Base-by-base conservation (phyloP, 92 coral and sea anemone genomes). In the Bergia sp. region DNA sequence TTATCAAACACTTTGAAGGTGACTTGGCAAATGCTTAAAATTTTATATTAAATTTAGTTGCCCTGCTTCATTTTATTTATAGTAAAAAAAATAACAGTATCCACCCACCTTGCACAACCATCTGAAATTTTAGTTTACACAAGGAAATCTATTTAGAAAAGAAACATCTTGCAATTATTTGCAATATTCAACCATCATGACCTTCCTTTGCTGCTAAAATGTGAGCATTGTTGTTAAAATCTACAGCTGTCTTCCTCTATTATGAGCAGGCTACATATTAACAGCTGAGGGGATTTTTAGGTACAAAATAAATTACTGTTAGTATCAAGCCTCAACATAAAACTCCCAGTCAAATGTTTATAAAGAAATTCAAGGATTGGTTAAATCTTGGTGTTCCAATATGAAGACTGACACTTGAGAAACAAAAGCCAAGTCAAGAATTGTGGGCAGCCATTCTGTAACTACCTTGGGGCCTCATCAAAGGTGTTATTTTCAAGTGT, bases 401-500 rank as follows among this genome's bases (percentile, higher is more conserved):
- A 84, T 36, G 79, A 47, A 72, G 87, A 84, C 87, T 73, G 79
- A 84, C 61, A 69, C 87, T 69, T 36, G 66, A 39, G 75, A 84
- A 84, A 84, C 79, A 84, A 82, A 82, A 65, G 76, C 86, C 86
- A 66, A 73, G 86, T 43, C 86, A 67, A 36, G 74, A 84, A 84
- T 84, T 74, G 78, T 43, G 87, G 77, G 87, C 75, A 84, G 79
- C 87, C 87, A 84, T 73, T 84, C 87, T 84, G 87, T 84, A 84
- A 84, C 87, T 84, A 84, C 87, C 87, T 84, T 84, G 75, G 57
- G 50, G 36, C 87, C 64, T 84, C 87, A 69, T 84, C 87, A 84
- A 84, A 84, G 87, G 87, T 84, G 87, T 84, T 44, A 84, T 44
- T 84, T 84, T 84, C 87, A 84, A 84, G 87, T 80, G 85, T 91